phyloP scores from a whole-genome alignment of 2,113 vertebrate genomes.

The Siniperca knerii region DNA sequence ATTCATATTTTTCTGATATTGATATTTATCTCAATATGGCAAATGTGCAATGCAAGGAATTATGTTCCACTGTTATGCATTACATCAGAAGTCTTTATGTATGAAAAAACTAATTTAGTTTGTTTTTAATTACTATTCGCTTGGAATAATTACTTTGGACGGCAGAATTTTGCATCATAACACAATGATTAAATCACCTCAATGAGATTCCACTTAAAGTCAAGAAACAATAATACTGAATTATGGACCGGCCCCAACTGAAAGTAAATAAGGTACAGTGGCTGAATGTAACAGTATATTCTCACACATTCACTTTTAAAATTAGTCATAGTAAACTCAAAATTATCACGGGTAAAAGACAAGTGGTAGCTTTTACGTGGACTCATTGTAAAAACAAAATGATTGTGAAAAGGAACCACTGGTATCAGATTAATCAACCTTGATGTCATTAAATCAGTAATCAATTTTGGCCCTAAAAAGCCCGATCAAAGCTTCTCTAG shows the following conservation, averaged over 20 bases:
- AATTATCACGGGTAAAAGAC: neutral
- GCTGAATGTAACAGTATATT: neutral
- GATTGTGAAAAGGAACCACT: neutral
- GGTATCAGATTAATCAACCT: neutral
- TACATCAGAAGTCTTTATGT: neutral
- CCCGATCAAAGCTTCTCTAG: neutral
- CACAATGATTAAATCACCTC: neutral
- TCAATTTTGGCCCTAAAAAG: neutral
- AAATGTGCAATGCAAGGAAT: neutral
- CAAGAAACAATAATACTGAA: neutral
- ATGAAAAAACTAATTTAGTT: neutral
- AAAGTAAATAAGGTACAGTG: neutral
- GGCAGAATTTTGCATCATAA: neutral
- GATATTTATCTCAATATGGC: neutral
- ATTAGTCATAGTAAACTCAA: neutral
- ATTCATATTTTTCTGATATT: neutral
- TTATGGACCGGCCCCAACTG: neutral
- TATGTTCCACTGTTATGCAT: neutral
- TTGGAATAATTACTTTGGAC: neutral
- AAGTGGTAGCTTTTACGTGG: neutral
- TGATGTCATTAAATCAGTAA: neutral
- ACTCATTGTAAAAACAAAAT: neutral
- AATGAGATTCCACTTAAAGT: neutral
- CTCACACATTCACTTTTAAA: neutral
- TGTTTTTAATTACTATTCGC: neutral